Base-by-base conservation (phyloP, 1,140 invertebrate species). In the Sarcophaga bullata region DNA sequence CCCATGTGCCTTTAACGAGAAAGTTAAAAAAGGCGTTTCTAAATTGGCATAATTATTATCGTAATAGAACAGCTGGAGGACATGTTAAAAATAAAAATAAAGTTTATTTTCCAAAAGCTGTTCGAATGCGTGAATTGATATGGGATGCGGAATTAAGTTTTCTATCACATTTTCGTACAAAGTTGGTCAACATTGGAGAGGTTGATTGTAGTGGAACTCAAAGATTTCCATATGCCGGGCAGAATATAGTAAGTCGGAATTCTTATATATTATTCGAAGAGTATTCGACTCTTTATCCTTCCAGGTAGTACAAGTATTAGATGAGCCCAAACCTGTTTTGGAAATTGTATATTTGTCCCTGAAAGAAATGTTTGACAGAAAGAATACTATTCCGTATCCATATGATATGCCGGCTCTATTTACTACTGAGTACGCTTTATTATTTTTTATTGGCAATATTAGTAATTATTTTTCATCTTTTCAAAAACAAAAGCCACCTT, bases 131-230 rank as follows among this genome's bases (percentile, higher is more conserved):
- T 0, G 78, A 81, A 25, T 13, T 88, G 0, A 84, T 87, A 10
- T 88, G 87, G 87, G 87, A 88, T 50, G 37, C 17, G 8, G 87
- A 88, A 47, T 72, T 88, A 52, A 85, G 76, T 5, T 87, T 84
- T 82, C 81, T 84, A 72, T 85, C 86, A 6, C 83, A 84, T 9
- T 76, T 52, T 1, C 87, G 87, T 37, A 84, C 85, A 7, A 19
- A 82, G 0, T 84, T 73, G 62, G 75, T 73, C 8, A 25, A 37
- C 6, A 49, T 47, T 7, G 73, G 81, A 4, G 72, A 75, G 1
- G 73, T 50, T 17, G 25, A 48, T 52, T 83, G 82, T 80, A 72
- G 68, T 19, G 48, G 47, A 19, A 83, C 80, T 11, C 50, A 73
- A 25, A 80, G 82, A 52, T 83, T 83, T 58, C 49, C 48, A 19